Evolutionary conservation across 2,888 invertebrate genomes (phyloP), one percentile per base, ranked within the genome.

Genomic region (Mesorhabditis sp.): DNA sequence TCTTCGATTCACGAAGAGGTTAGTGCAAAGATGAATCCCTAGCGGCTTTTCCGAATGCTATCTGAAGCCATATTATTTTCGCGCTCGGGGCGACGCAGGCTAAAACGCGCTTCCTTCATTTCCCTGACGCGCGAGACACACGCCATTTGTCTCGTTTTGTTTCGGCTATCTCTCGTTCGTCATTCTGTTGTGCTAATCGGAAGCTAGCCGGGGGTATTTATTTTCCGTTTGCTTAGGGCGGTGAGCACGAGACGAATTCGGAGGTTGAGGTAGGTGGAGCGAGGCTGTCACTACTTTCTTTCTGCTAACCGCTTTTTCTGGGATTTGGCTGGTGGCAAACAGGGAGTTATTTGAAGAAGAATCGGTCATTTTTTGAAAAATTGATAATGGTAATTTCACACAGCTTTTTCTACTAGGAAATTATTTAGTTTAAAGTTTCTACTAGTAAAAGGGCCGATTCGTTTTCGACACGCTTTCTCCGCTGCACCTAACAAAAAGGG

Each of bases 1-100:
- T 82, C 82, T 43, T 81, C 82, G 2, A 82, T 84, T 6, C 85
- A 85, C 68, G 85, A 85, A 77, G 85, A 86, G 80, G 85, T 86
- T 28, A 28, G 28, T 28, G 28, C 2, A 28, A 2, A 28, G 28
- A 28, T 28, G 28, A 28, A 28, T 28, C 28, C 28, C 28, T 28
- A 28, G 28, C 28, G 2, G 28, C 28, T 28, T 28, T 28, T 28
- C 28, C 28, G 28, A 28, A 28, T 1, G 2, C 28, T 28, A 28
- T 28, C 28, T 28, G 28, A 28, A 28, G 28, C 28, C 28, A 28
- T 28, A 28, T 28, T 28, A 28, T 28, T 28, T 28, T 28, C 2
- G 28, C 28, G 28, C 28, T 28, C 28, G 28, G 28, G 28, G 28
- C 28, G 28, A 28, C 28, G 28, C 28, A 28, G 28, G 28, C 28